Percentiles rank a stretch among this genome's conserved stretches.
phyloP scores from a whole-genome alignment of 2,888 invertebrate species.

The Yponomeuta evonymella region DNA sequence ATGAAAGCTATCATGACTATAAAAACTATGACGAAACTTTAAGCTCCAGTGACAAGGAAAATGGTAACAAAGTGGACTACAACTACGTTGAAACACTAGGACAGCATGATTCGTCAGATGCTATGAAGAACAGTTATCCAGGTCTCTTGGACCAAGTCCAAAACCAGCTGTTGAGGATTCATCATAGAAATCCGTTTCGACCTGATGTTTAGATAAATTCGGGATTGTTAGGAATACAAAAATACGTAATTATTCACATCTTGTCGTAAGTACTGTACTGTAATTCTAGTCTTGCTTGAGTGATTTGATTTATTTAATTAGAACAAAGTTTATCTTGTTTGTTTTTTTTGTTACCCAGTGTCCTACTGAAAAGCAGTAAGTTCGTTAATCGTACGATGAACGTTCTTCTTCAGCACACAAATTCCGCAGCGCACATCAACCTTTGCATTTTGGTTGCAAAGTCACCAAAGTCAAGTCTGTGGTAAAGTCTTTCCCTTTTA shows the following conservation, averaged over 20 bases:
- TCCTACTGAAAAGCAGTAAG: too few species aligned
- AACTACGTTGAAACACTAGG: neutral
- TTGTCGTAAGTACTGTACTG: neutral
- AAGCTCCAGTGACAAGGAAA: neutral
- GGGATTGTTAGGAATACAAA: neutral
- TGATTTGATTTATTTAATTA: too few species aligned
- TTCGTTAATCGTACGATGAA: too few species aligned
- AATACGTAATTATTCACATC: neutral
- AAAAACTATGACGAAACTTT: slow-evolving; percentile 34
- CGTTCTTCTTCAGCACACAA: too few species aligned
- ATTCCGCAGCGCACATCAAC: too few species aligned
- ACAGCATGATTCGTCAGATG: neutral
- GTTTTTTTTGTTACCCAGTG: too few species aligned
- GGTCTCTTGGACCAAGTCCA: slow-evolving; percentile 46
- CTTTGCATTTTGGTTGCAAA: too few species aligned
- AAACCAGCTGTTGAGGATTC: slow-evolving; percentile 51
- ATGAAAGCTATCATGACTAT: slow-evolving; percentile 50
- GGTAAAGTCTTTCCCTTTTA: too few species aligned
- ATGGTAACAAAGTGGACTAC: neutral
- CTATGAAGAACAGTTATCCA: slow-evolving; percentile 27
- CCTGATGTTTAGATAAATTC: neutral
- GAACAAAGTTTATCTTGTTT: too few species aligned
- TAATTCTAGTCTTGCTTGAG: too few species aligned
- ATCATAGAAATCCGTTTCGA: slow-evolving; percentile 39
- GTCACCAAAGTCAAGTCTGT: too few species aligned